Evolutionary conservation across 2,888 invertebrate genomes (phyloP), one percentile per base, ranked within the genome.

Genomic region (Protodeltote pygarga): DNA sequence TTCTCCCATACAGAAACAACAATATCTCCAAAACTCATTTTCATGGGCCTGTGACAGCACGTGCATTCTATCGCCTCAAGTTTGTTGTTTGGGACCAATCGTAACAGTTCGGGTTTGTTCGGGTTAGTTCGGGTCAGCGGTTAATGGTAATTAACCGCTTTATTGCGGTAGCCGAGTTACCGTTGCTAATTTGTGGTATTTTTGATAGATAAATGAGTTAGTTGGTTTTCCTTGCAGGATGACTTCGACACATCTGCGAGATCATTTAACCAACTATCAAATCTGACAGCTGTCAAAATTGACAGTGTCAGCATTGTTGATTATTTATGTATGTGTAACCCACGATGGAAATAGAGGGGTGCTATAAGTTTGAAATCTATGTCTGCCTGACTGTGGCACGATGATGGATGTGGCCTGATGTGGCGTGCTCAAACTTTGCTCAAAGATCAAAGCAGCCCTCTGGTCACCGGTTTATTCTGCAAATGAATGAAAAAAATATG

Each of bases 51-150:
- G 39, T 44, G 60, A 44, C 74, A 59, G 60, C 82, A 76, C 66
- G 73, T 83, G 83, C 69, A 48, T 69, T 61, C 65, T 77, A 83
- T 78, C 38, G 77, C 74, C 46, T 28, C 44, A 73, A 83, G 73
- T 80, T 82, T 69, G 69, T 51, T 45, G 54, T 59, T 66, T 49
- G 52, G 62, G 49, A 46, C 42, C 63, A 54, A 50, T 42, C 49
- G 45, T 37, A 10, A 33, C 11, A 33, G 44, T 41, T 65, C 62
- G 68, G 48, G 28, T 38, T 11, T 2, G 35, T 17, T 61, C 49
- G 50, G 57, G 21, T 23, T 21, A 20, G 41, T 34, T 57, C 53
- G 53, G 65, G 54, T 73, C 69, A 77, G 65, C 72, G 82, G 81
- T 81, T 73, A 75, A 68, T 58, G 47, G 73, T 68, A 76, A 80